Conservation (phyloP, 2,113 vertebrate species). For the Pachypanchax playfairii region DNA sequence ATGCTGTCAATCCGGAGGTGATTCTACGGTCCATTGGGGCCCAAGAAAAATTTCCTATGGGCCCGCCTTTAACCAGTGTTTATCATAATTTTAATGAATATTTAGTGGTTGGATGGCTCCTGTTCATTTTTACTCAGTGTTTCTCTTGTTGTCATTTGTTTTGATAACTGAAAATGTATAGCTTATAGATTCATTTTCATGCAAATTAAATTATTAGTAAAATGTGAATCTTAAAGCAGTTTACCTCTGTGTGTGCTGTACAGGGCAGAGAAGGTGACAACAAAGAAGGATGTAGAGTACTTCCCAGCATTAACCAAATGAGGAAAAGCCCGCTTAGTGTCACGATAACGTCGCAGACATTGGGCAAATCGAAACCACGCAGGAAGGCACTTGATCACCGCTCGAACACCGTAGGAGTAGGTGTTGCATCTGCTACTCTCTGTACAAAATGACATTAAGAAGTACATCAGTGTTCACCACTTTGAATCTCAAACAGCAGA, state of each 20-base stretch:
- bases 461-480: not conserved
- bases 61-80: too few relatives aligned
- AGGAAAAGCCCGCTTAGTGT: constrained; percentile 96
- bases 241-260: constrained; percentile 94
- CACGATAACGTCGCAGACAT: constrained; percentile 96
- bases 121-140: too few relatives aligned
- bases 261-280: constrained; percentile 93
- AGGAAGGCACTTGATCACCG: constrained; percentile 96
- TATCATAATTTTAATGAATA: too few relatives aligned
- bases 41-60: too few relatives aligned
- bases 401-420: constrained; percentile 95
- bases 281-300: constrained; percentile 99
- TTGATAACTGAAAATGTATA: too few relatives aligned
- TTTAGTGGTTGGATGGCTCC: too few relatives aligned
- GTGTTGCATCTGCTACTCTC: constrained; percentile 81
- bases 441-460: constrained; percentile 14
- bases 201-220: not conserved
- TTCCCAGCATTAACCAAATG: constrained; percentile 97
- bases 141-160: too few relatives aligned
- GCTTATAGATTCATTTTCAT: not conserved
- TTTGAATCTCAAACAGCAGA: not conserved
- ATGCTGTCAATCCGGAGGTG: too few relatives aligned
- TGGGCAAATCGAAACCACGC: constrained; percentile 98
- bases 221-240: not conserved
- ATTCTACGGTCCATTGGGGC: too few relatives aligned